Conservation (phyloP, 2,113 vertebrate genomes). For the Xerus inauris region DNA sequence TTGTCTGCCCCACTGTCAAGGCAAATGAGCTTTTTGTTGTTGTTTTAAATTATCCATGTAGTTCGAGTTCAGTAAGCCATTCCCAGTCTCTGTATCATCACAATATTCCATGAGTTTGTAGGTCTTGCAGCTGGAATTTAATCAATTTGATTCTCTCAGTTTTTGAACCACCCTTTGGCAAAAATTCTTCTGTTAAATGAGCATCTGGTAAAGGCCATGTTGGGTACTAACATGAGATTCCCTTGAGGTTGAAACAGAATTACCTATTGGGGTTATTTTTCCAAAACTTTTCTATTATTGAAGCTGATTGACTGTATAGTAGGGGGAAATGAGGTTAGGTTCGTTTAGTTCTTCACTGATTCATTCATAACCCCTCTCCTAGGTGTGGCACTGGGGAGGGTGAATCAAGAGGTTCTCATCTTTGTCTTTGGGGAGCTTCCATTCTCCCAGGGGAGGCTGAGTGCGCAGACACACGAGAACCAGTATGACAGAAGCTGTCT, state of each 20-base stretch:
- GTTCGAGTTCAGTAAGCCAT: constrained; percentile 52
- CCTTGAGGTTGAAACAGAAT: background rate
- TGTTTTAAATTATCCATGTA: constrained; percentile 54
- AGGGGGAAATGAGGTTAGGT: background rate
- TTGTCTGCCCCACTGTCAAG: background rate
- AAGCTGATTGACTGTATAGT: background rate
- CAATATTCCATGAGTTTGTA: background rate
- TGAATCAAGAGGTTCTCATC: background rate
- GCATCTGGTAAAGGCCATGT: background rate
- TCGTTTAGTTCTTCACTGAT: background rate
- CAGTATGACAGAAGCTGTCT: background rate
- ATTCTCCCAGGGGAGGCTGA: background rate
- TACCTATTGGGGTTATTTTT: background rate
- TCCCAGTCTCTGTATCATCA: background rate
- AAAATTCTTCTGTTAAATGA: background rate
- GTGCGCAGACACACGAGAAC: background rate
- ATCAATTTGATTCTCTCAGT: constrained; percentile 31
- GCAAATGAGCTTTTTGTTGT: constrained; percentile 38
- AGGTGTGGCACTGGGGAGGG: no score
- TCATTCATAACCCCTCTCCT: background rate
- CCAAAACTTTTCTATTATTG: background rate
- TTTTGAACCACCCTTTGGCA: background rate
- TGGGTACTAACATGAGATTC: background rate
- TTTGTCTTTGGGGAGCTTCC: background rate
- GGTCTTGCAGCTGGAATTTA: background rate